A percentile compares a stretch with the other conserved stretches of the same genome.
Evolutionary conservation across 2,888 invertebrate genomes (phyloP).

Genomic region (Frankliniella intonsa): DNA sequence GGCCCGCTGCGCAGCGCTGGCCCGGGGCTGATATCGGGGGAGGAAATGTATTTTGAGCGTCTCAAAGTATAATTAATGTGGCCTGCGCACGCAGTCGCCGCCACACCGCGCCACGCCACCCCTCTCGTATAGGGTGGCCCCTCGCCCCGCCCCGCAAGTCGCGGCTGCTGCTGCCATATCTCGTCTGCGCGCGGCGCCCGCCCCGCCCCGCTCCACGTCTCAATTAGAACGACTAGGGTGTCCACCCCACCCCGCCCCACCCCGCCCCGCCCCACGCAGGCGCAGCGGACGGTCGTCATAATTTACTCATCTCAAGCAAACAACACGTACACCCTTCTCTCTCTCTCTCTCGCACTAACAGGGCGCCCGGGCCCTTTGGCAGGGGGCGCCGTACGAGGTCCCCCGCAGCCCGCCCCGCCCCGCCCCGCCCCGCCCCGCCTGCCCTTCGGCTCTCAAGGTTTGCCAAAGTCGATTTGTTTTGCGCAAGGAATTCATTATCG

Average conservation of each 20-base stretch:
- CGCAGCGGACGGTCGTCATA: too few species aligned
- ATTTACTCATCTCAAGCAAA: too few species aligned
- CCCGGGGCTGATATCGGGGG: background rate
- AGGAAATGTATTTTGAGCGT: slow-evolving; percentile 13
- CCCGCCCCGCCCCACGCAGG: too few species aligned
- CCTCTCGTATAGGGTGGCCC: background rate
- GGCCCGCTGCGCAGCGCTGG: background rate
- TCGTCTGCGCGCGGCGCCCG: too few species aligned
- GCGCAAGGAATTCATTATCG: too few species aligned
- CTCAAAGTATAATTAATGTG: slow-evolving; percentile 7
- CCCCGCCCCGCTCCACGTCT: background rate
- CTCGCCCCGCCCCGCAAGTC: background rate
- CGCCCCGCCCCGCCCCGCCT: background rate
- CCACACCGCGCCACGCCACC: background rate
- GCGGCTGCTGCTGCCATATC: too few species aligned
- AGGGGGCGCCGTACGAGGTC: too few species aligned
- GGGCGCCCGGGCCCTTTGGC: too few species aligned
- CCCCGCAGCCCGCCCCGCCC: too few species aligned
- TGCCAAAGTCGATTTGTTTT: too few species aligned
- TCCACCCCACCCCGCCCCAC: too few species aligned
- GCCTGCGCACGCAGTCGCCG: background rate
- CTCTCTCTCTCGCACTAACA: background rate
- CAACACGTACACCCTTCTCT: background rate
- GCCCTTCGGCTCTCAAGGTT: background rate
- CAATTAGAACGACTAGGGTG: background rate